phyloP scores from a whole-genome alignment of 2,888 invertebrate species.

The Patella caerulea region DNA sequence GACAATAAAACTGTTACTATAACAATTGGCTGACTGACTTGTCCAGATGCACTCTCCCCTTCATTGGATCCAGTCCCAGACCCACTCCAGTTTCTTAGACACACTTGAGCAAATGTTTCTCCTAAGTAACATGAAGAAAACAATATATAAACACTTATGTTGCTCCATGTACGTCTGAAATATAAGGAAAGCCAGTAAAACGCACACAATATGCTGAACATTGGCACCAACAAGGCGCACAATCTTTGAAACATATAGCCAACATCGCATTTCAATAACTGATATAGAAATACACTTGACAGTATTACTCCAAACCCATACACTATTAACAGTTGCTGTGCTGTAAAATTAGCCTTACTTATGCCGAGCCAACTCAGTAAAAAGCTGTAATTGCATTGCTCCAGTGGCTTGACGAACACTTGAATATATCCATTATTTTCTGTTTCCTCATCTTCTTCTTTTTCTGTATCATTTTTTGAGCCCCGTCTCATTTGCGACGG shows the following conservation, averaged over 20 bases:
- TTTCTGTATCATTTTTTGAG: slow-evolving; percentile 61
- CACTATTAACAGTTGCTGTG: slow-evolving; percentile 57
- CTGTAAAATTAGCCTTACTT: slow-evolving; percentile 48
- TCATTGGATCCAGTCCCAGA: slow-evolving; percentile 3
- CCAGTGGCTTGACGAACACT: slow-evolving; percentile 65
- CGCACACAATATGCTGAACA: slow-evolving; percentile 67
- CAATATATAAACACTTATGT: slow-evolving; percentile 68
- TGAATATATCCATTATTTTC: slow-evolving; percentile 87
- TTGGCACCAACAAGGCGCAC: slow-evolving; percentile 64
- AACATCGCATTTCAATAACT: slow-evolving; percentile 62
- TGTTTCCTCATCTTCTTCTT: slow-evolving; percentile 59
- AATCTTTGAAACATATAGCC: slow-evolving; percentile 63
- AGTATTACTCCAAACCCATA: slow-evolving; percentile 56
- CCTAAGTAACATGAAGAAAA: slow-evolving; percentile 69
- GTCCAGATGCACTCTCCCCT: slow-evolving; percentile 17
- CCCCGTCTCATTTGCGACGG: slow-evolving; percentile 56
- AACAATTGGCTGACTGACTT: slow-evolving; percentile 60
- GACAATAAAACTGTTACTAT: slow-evolving; percentile 61
- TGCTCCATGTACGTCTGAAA: slow-evolving; percentile 68
- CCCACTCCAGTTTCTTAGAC: slow-evolving; percentile 35
- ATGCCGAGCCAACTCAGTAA: slow-evolving; percentile 64
- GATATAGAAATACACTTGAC: slow-evolving; percentile 54
- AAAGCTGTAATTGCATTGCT: slow-evolving; percentile 62
- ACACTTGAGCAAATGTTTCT: slow-evolving; percentile 66
- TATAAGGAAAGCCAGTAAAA: slow-evolving; percentile 69